Conservation (phyloP, 2,888 invertebrate species). For the Caenorhabditis afra region DNA sequence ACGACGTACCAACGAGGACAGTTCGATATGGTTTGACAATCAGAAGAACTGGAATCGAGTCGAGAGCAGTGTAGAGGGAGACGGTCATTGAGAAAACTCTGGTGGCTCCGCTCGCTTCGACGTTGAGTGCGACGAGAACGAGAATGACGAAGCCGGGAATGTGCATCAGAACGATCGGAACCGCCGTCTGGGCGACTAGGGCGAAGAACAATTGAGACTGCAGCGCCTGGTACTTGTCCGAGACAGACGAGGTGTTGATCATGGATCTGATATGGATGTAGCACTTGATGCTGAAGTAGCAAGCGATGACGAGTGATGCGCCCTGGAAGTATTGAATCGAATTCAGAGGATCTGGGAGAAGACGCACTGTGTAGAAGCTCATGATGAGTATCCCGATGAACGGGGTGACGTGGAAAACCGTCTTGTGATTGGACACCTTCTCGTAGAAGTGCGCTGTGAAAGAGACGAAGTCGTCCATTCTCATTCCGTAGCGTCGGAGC, state of each 20-base stretch:
- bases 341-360: no score
- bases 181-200: background rate
- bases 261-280: background rate
- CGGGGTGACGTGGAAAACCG: no score
- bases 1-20: no score
- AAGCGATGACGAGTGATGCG: background rate
- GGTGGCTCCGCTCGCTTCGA: background rate
- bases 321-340: no score
- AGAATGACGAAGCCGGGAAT: background rate
- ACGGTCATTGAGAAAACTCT: no score
- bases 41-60: background rate
- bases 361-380: no score
- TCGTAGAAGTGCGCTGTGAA: no score
- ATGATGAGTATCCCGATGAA: no score
- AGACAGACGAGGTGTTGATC: background rate
- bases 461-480: no score
- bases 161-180: slow-evolving; percentile 14
- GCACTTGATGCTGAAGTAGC: background rate
- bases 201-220: slow-evolving; percentile 9
- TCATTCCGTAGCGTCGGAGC: no score
- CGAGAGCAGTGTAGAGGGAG: no score
- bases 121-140: background rate
- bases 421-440: no score
- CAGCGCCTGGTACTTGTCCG: background rate
- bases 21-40: background rate